Percentiles rank a stretch among this genome's conserved stretches.
phyloP scores from a whole-genome alignment of 2,797 vertebrate genomes.

The Crax fasciolata region DNA sequence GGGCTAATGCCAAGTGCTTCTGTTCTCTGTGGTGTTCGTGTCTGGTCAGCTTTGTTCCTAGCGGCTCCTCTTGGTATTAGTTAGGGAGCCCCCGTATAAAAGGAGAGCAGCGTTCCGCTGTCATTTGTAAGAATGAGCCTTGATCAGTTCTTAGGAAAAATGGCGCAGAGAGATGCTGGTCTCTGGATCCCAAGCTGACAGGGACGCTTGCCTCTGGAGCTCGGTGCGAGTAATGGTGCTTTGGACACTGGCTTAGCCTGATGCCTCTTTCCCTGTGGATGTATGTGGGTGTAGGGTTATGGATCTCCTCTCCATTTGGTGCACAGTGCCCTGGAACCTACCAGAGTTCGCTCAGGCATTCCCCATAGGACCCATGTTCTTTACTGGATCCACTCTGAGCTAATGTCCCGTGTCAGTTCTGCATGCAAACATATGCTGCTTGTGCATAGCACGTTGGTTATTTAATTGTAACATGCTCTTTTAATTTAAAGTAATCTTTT shows the following conservation, averaged over 20 bases:
- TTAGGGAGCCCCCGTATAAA: accelerated
- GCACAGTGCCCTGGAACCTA: neutral
- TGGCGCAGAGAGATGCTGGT: neutral
- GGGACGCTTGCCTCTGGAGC: neutral
- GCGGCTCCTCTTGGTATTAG: neutral
- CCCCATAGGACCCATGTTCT: neutral
- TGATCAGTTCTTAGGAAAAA: neutral
- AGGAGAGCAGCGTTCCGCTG: neutral
- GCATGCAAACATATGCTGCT: accelerated
- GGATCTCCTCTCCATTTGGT: neutral
- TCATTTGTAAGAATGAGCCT: neutral
- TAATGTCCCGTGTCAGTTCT: neutral
- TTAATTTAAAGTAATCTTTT: neutral
- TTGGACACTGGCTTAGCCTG: neutral
- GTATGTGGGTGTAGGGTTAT: neutral
- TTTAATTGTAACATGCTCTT: neutral
- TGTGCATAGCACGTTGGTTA: neutral
- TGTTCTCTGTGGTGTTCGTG: neutral
- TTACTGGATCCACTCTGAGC: neutral
- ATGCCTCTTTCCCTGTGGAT: neutral
- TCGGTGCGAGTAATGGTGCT: neutral
- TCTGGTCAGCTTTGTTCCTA: neutral
- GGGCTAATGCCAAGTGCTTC: neutral
- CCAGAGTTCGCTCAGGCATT: neutral
- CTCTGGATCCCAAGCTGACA: neutral